phyloP scores from a whole-genome alignment of 2,113 vertebrate species.

The Piaya cayana region DNA sequence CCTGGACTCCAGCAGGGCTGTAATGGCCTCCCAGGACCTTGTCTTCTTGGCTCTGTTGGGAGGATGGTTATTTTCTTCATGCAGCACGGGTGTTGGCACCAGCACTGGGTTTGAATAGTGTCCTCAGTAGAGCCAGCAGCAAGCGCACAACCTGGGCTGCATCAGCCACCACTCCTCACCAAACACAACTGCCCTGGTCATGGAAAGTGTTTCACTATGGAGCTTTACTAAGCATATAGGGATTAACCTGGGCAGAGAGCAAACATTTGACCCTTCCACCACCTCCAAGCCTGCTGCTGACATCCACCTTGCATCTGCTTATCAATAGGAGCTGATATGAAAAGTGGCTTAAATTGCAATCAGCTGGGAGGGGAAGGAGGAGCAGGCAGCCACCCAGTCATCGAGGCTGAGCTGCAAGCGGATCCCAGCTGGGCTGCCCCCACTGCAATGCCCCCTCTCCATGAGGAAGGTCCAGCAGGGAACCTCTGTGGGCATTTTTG shows the following conservation, averaged over 20 bases:
- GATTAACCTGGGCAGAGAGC: background rate
- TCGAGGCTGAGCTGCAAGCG: background rate
- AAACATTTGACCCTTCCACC: rapidly evolving
- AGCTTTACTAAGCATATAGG: background rate
- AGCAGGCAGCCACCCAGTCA: too few species aligned
- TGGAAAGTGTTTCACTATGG: background rate
- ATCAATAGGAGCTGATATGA: rapidly evolving
- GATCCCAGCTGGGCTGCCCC: background rate
- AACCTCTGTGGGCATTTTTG: background rate
- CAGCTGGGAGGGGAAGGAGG: rapidly evolving
- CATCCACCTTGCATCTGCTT: background rate
- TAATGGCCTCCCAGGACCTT: background rate
- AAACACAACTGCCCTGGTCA: rapidly evolving
- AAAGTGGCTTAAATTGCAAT: background rate
- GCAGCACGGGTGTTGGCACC: too few species aligned
- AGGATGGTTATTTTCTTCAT: background rate
- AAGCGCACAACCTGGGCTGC: rapidly evolving
- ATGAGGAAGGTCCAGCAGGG: background rate
- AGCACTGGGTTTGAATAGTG: background rate
- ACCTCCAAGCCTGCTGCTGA: background rate
- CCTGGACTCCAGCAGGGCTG: background rate
- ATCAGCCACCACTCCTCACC: background rate
- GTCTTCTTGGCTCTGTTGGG: rapidly evolving
- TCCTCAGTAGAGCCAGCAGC: background rate
- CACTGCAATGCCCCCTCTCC: rapidly evolving